These are phyloP conservation scores for Urocitellus parryii DNA, from an alignment of 2,113 vertebrate genomes.

Conservation along the genomic window DNA sequence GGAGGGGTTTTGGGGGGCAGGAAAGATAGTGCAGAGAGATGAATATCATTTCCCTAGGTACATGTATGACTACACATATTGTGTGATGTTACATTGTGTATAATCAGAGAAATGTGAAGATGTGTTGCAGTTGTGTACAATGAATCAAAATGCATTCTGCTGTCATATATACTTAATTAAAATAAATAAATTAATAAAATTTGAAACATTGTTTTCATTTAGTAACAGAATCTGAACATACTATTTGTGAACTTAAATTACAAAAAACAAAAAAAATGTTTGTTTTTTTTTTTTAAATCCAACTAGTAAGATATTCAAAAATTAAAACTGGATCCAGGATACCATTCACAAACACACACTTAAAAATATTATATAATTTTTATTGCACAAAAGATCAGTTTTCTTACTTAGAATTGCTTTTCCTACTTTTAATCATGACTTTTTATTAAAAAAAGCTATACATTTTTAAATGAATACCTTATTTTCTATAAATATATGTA, in stretches of 20 bases:
- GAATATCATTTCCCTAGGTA: too few species aligned
- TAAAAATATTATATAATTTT: too few species aligned
- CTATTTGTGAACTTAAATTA: neutral
- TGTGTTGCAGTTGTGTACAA: too few species aligned
- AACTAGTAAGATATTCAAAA: constrained; percentile 18
- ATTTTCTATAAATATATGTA: neutral
- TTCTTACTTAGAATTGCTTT: neutral
- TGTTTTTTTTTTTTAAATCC: neutral
- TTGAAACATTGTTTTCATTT: neutral
- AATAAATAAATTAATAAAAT: too few species aligned
- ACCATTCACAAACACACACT: neutral
- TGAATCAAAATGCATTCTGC: too few species aligned
- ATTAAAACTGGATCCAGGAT: neutral
- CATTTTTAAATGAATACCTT: neutral
- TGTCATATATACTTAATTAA: too few species aligned
- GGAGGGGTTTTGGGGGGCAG: too few species aligned
- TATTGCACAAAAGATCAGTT: neutral
- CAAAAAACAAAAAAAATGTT: neutral
- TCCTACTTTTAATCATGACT: neutral
- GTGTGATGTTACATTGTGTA: too few species aligned
- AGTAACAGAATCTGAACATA: neutral
- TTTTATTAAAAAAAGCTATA: neutral
- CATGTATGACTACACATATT: too few species aligned
- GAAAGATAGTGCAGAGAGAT: too few species aligned
- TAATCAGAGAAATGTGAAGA: too few species aligned